phyloP scores from a whole-genome alignment of 2,888 invertebrate genomes.

The Ptilodon capucinus region DNA sequence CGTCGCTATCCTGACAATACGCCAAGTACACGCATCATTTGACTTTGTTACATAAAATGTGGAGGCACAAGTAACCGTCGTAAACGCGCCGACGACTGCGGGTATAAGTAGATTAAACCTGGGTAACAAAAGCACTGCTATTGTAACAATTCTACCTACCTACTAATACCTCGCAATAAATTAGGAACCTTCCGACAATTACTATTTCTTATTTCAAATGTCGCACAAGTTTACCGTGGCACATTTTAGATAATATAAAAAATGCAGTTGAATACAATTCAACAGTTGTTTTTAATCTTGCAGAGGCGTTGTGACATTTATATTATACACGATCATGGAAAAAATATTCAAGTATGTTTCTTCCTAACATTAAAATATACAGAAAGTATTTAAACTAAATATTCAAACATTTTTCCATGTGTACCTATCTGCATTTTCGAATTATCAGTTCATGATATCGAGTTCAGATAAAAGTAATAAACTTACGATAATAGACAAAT shows the following conservation, averaged over 20 bases:
- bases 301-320: slow-evolving; percentile 10
- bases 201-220: no score
- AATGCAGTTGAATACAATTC: slow-evolving; percentile 34
- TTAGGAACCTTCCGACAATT: slow-evolving; percentile 11
- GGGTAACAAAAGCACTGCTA: slow-evolving; percentile 36
- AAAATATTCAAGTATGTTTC: neutral
- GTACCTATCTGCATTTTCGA: slow-evolving; percentile 4
- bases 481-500: slow-evolving; percentile 16
- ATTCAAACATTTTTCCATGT: neutral
- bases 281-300: slow-evolving; percentile 15
- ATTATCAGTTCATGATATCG: slow-evolving; percentile 10
- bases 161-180: neutral
- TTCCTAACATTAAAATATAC: neutral
- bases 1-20: slow-evolving; percentile 56
- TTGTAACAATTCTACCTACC: slow-evolving; percentile 23
- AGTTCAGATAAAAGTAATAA: slow-evolving; percentile 20
- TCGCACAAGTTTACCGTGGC: neutral
- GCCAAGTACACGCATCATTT: slow-evolving; percentile 67
- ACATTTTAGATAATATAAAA: slow-evolving; percentile 33
- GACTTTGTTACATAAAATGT: slow-evolving; percentile 62
- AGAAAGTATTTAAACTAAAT: neutral
- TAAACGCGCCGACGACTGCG: slow-evolving; percentile 51
- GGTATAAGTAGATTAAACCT: slow-evolving; percentile 58
- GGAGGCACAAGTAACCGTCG: slow-evolving; percentile 53
- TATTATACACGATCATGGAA: slow-evolving; percentile 7